Evolutionary conservation across 2,797 vertebrate species (phyloP), one percentile per base, ranked within the genome.

Genomic region (Lepilemur ruficaudatus): DNA sequence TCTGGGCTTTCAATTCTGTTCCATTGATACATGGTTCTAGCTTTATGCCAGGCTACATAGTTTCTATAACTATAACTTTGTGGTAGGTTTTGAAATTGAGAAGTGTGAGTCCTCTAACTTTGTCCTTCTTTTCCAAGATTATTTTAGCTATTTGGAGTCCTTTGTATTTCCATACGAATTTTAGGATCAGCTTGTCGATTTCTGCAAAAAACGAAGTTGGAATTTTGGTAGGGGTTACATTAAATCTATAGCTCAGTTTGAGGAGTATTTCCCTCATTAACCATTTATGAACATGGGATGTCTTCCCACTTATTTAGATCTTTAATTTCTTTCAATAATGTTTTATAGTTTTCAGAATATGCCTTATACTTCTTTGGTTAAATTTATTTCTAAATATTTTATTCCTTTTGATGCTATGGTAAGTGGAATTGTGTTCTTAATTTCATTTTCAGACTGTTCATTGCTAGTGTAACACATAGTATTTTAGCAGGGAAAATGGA

Each of bases 391-490:
- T 91, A 67, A 69, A 78, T 85, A 70, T 69, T 30, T 92, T 76
- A 52, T 88, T 59, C n/a, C 43, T 88, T 88, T 95, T 67, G 35
- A 75, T 97, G 18, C 23, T 61, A 14, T 78, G 59, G 5, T 82
- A 65, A 81, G 76, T 78, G 69, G 12, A 91, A 84, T 79, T 72
- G 7, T 46, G 5, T 79, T 83, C 85, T 86, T 87, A 83, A 93
- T 93, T 90, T 93, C 11, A 61, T 88, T 93, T 94, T 94, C 70
- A 88, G 41, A 41, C 88, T 83, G 25, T 73, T 63, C 23, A 6
- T 55, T 52, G 57, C 57, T 84, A 43, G 41, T 65, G 30, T 79
- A 63, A 67, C 13, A 72, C 14, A 25, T 50, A 57, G 15, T 57
- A 52, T 89, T 57, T 57, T 35, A 83, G n/a, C n/a, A 41, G 43